phyloP scores from a whole-genome alignment of 2,113 vertebrate species.

The Apodemus sylvaticus region DNA sequence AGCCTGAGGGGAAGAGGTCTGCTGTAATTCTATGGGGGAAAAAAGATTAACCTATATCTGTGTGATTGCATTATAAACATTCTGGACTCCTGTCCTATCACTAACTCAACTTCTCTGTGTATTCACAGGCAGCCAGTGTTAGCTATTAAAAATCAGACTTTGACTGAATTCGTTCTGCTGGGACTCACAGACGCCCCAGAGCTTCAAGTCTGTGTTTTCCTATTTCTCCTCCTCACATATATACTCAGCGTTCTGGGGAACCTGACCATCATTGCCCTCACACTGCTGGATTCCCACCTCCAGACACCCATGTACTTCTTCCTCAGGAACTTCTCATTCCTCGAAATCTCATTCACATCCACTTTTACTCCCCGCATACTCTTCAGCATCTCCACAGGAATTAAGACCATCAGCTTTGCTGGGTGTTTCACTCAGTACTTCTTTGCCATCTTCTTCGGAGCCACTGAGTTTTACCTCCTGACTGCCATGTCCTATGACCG shows the following conservation, averaged over 20 bases:
- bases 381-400: conserved; percentile 55
- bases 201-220: conserved; percentile 45
- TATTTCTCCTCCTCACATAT: conserved; percentile 65
- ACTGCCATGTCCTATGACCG: conserved; percentile 66
- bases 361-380: conserved; percentile 64
- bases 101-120: neutral
- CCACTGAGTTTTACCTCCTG: conserved; percentile 72
- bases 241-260: conserved; percentile 66
- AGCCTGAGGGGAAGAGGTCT: neutral
- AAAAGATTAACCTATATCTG: neutral
- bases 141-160: conserved; percentile 55
- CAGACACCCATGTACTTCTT: conserved; percentile 72
- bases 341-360: conserved; percentile 67
- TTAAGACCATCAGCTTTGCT: conserved; percentile 65
- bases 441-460: conserved; percentile 62
- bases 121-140: neutral
- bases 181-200: conserved; percentile 65
- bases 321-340: conserved; percentile 68
- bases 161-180: conserved; percentile 61
- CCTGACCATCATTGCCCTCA: conserved; percentile 66
- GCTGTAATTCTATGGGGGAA: neutral
- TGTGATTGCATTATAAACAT: too few relatives aligned
- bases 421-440: conserved; percentile 70
- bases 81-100: neutral
- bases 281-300: conserved; percentile 57